Evolutionary conservation across 2,113 vertebrate genomes (phyloP).

Genomic region (Aphyosemion australe): DNA sequence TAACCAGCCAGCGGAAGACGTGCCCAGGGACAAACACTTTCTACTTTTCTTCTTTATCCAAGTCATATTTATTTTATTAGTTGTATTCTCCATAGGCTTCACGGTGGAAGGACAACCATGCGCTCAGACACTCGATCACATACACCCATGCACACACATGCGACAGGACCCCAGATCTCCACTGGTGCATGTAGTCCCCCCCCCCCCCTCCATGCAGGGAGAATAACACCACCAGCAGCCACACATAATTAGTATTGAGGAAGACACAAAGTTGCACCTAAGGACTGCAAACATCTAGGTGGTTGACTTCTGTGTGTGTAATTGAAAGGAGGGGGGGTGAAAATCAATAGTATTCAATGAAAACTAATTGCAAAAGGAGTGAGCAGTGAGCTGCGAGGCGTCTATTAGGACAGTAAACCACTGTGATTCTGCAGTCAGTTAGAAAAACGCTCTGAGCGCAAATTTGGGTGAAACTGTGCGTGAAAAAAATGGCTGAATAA

Average conservation of each 20-base stretch:
- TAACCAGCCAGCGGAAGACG: slow-evolving; percentile 60
- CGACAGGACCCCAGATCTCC: slow-evolving; percentile 69
- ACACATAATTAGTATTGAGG: slow-evolving; percentile 82
- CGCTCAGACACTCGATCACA: slow-evolving; percentile 63
- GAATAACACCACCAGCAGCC: slow-evolving; percentile 68
- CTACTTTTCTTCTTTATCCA: slow-evolving; percentile 63
- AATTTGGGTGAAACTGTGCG: slow-evolving; percentile 80
- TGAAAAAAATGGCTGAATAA: slow-evolving; percentile 74
- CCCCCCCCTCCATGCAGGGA: slow-evolving; percentile 51
- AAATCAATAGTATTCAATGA: slow-evolving; percentile 82
- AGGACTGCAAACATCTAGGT: slow-evolving; percentile 80
- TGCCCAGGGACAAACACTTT: slow-evolving; percentile 71
- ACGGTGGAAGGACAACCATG: slow-evolving; percentile 68
- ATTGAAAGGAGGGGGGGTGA: slow-evolving; percentile 72
- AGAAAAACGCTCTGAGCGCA: slow-evolving; percentile 74
- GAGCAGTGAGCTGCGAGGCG: slow-evolving; percentile 54
- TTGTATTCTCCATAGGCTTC: slow-evolving; percentile 72
- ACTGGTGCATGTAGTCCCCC: slow-evolving; percentile 76
- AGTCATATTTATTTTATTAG: slow-evolving; percentile 81
- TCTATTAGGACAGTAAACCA: slow-evolving; percentile 66
- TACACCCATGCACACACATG: slow-evolving; percentile 47
- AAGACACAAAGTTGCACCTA: slow-evolving; percentile 79
- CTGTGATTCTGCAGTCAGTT: slow-evolving; percentile 67
- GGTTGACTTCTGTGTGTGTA: slow-evolving; percentile 77
- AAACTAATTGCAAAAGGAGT: slow-evolving; percentile 78